Evolutionary conservation across 2,113 vertebrate genomes (phyloP).

Genomic region (Cyprinus carpio): DNA sequence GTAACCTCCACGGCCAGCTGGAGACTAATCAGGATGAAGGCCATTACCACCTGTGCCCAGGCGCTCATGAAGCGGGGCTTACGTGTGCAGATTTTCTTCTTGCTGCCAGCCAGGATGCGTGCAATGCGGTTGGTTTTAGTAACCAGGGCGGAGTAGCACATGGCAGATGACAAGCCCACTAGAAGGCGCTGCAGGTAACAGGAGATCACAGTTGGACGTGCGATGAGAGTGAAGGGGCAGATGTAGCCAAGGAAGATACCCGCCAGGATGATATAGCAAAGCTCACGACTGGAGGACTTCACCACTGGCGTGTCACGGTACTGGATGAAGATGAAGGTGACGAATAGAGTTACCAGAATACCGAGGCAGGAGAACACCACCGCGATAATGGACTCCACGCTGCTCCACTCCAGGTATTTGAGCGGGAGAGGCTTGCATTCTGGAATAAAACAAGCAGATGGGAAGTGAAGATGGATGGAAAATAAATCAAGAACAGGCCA

Average conservation of each 20-base stretch:
- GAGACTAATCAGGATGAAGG: constrained; percentile 90
- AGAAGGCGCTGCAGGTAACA: constrained; percentile 96
- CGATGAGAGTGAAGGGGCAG: constrained; percentile 95
- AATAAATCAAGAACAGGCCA: neutral
- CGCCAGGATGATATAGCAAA: constrained; percentile 96
- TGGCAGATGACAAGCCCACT: constrained; percentile 94
- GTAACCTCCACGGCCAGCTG: constrained; percentile 92
- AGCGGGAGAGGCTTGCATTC: constrained; percentile 89
- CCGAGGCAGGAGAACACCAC: constrained; percentile 95
- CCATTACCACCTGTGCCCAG: constrained; percentile 95
- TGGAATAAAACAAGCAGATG: constrained; percentile 61
- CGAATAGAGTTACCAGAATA: constrained; percentile 95
- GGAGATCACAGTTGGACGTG: constrained; percentile 87
- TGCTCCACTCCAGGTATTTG: constrained; percentile 92
- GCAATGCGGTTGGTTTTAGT: constrained; percentile 99
- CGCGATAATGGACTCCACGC: constrained; percentile 94
- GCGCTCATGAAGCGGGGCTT: constrained; percentile 98
- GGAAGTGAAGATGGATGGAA: neutral
- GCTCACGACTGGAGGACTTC: constrained; percentile 96
- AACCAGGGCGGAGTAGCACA: constrained; percentile 97
- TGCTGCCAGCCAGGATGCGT: constrained; percentile 96
- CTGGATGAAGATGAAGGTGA: constrained; percentile 95
- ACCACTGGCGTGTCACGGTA: constrained; percentile 98
- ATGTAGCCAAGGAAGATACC: constrained; percentile 97
- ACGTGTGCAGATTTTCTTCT: constrained; percentile 99